These are phyloP conservation scores for Dryadula phaetusa DNA, from an alignment of 2,888 invertebrate species.

Conservation along the genomic window DNA sequence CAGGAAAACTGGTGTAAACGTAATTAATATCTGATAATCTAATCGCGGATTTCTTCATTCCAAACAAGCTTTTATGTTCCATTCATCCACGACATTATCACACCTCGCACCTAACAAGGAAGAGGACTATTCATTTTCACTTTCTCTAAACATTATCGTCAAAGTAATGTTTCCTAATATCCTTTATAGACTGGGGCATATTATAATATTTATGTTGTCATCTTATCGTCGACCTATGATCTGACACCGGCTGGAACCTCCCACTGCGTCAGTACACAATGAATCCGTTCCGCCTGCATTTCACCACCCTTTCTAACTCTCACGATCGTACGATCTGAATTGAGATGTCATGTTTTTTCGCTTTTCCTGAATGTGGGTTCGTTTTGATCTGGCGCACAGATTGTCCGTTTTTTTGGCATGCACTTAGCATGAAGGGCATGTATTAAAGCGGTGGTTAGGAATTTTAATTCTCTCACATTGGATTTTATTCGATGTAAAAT, in stretches of 20 bases:
- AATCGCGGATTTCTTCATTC: constrained; percentile 12
- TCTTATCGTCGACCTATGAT: constrained; percentile 60
- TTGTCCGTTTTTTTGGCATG: constrained; percentile 2
- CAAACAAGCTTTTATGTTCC: constrained; percentile 19
- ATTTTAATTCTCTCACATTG: too few species aligned
- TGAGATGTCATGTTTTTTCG: constrained; percentile 74
- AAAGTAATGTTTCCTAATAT: constrained; percentile 52
- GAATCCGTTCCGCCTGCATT: constrained; percentile 72
- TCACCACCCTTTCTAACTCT: constrained; percentile 69
- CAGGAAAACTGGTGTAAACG: not conserved
- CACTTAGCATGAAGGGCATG: constrained; percentile 1
- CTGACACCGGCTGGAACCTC: constrained; percentile 54
- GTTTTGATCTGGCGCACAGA: constrained; percentile 4
- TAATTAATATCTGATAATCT: constrained; percentile 7
- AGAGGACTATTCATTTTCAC: constrained; percentile 57
- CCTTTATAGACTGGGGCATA: constrained; percentile 47
- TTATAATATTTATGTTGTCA: constrained; percentile 45
- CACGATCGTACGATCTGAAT: constrained; percentile 72
- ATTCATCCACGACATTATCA: constrained; percentile 16
- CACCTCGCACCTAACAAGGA: constrained; percentile 30
- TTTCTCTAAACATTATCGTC: constrained; percentile 61
- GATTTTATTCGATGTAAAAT: too few species aligned
- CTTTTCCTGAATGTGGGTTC: constrained; percentile 57
- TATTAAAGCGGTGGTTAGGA: too few species aligned
- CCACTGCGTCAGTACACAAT: constrained; percentile 60